Evolutionary conservation across 2,797 vertebrate genomes (phyloP).

Genomic region (Neomorphus geoffroyi): DNA sequence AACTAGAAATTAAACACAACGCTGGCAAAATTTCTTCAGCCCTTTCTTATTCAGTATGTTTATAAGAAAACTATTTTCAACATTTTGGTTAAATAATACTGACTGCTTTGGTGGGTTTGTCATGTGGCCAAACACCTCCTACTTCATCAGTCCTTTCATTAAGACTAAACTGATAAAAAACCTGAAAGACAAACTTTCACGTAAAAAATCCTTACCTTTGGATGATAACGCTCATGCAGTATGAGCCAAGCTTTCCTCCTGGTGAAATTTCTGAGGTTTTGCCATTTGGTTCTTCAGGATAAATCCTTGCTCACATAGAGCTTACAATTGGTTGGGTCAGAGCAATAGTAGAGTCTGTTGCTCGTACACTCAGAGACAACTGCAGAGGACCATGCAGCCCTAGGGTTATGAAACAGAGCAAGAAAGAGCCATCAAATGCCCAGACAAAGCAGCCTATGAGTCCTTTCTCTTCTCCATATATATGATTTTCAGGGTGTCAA

Average conservation of each 20-base stretch:
- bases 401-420: not conserved
- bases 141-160: fast-evolving
- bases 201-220: not conserved
- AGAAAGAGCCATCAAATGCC: not conserved
- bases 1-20: not conserved
- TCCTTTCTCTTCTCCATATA: not conserved
- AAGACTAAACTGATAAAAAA: not conserved
- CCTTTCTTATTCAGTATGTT: not conserved
- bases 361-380: fast-evolving
- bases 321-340: not conserved
- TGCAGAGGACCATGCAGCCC: not conserved
- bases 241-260: not conserved
- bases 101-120: not conserved
- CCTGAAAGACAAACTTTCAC: not conserved
- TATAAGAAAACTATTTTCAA: not conserved
- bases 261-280: not conserved
- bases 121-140: not conserved
- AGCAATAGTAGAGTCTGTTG: not conserved
- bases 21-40: not conserved
- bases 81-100: not conserved
- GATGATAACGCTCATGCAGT: not conserved
- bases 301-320: not conserved
- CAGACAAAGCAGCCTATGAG: not conserved
- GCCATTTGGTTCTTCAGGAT: not conserved
- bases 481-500: not conserved